Percentiles rank a stretch among this genome's conserved stretches.
Conservation (phyloP, 2,888 invertebrate genomes). For the Sclerodermus sp. region DNA sequence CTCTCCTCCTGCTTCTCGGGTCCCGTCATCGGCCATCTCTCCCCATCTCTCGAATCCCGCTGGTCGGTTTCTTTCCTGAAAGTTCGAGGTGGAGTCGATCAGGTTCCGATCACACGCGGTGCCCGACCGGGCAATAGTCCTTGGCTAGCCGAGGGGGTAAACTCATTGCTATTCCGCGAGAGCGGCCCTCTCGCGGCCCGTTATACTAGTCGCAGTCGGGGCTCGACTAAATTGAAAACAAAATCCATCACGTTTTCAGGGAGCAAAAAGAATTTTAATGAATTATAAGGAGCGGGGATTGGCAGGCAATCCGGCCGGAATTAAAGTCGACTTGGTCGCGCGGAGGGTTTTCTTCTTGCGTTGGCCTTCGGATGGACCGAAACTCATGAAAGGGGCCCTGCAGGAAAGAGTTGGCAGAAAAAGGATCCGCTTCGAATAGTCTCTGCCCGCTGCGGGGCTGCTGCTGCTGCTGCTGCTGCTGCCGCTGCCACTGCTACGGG, state of each 20-base stretch:
- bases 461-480: no score
- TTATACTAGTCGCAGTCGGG: slow-evolving; percentile 49
- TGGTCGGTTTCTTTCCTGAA: no score
- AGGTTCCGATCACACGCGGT: no score
- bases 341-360: slow-evolving; percentile 22
- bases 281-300: slow-evolving; percentile 49
- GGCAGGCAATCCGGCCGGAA: slow-evolving; percentile 31
- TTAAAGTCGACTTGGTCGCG: slow-evolving; percentile 26
- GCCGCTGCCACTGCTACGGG: no score
- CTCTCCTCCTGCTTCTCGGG: no score
- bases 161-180: slow-evolving; percentile 54
- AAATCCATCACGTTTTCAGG: slow-evolving; percentile 57
- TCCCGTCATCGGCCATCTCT: no score
- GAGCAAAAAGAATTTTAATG: slow-evolving; percentile 56
- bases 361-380: slow-evolving; percentile 20
- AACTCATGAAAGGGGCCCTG: slow-evolving; percentile 20
- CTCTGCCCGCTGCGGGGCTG: no score
- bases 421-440: no score
- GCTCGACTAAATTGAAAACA: slow-evolving; percentile 56
- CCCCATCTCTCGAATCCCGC: no score
- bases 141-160: slow-evolving; percentile 1
- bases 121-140: slow-evolving; percentile 19
- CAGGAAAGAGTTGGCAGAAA: slow-evolving; percentile 27
- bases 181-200: slow-evolving; percentile 38
- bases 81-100: no score